Conservation (phyloP, 2,797 vertebrate species). For the Amphiprion clarkii region DNA sequence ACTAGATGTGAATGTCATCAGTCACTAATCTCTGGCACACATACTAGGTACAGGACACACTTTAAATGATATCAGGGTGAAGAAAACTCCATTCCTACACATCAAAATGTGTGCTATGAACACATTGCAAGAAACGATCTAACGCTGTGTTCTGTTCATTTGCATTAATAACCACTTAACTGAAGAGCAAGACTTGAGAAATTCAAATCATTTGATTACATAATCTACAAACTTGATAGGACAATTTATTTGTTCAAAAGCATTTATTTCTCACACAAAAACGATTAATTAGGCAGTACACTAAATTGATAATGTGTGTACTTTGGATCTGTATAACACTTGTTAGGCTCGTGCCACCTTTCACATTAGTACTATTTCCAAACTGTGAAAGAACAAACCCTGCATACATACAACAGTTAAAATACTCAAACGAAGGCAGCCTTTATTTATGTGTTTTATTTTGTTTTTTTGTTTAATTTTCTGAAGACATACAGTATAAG, state of each 20-base stretch:
- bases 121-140: too few species aligned
- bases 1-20: slow-evolving; percentile 25
- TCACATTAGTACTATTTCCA: too few species aligned
- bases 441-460: too few species aligned
- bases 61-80: slow-evolving; percentile 14
- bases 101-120: not conserved
- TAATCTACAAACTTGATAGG: not conserved
- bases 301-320: not conserved
- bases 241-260: not conserved
- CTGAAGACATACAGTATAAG: too few species aligned
- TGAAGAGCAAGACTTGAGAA: not conserved
- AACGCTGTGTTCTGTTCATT: not conserved
- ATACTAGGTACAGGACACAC: slow-evolving; percentile 18
- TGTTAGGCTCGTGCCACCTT: not conserved
- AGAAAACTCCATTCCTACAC: slow-evolving; percentile 6
- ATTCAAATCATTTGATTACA: not conserved
- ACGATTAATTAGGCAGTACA: not conserved
- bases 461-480: too few species aligned
- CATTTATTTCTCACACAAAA: not conserved
- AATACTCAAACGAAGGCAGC: too few species aligned
- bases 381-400: too few species aligned
- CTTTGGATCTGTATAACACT: not conserved
- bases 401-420: too few species aligned
- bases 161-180: not conserved
- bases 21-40: slow-evolving; percentile 31